phyloP scores from a whole-genome alignment of 2,888 invertebrate genomes.

The Lochmaea crataegi region DNA sequence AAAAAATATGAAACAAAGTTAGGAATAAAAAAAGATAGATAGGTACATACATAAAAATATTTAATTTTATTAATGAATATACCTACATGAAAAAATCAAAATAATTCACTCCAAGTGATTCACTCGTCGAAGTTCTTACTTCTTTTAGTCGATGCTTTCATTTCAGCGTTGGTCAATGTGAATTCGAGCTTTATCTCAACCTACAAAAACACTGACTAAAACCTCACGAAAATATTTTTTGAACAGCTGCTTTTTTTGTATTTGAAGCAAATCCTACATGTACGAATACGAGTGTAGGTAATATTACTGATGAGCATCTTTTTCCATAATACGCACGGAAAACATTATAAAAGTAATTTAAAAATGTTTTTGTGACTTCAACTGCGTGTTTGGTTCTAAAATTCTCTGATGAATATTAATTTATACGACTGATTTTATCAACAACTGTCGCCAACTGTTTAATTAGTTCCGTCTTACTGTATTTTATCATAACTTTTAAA shows the following conservation, averaged over 20 bases:
- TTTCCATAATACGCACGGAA: neutral
- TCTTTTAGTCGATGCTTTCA: slow-evolving; percentile 13
- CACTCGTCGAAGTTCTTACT: slow-evolving; percentile 7
- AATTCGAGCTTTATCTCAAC: slow-evolving; percentile 18
- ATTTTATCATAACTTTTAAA: too few relatives aligned
- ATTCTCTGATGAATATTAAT: too few relatives aligned
- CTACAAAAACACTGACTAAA: slow-evolving; percentile 21
- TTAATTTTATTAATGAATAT: too few relatives aligned
- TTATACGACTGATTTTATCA: too few relatives aligned
- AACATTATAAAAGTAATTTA: neutral
- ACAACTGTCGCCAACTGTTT: too few relatives aligned
- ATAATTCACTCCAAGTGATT: neutral
- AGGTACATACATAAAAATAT: too few relatives aligned
- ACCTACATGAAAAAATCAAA: neutral
- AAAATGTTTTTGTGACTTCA: too few relatives aligned
- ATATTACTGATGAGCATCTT: neutral
- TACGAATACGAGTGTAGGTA: neutral
- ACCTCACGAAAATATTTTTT: slow-evolving; percentile 18
- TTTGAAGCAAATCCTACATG: slow-evolving; percentile 3
- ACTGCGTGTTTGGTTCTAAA: too few relatives aligned
- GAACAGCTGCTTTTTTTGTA: slow-evolving; percentile 15
- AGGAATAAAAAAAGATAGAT: too few relatives aligned
- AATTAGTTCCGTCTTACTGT: too few relatives aligned
- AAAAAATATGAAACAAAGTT: too few relatives aligned
- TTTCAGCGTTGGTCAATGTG: slow-evolving; percentile 19